Base-by-base conservation (phyloP, 2,113 vertebrate genomes). In the Mystacornis crossleyi region DNA sequence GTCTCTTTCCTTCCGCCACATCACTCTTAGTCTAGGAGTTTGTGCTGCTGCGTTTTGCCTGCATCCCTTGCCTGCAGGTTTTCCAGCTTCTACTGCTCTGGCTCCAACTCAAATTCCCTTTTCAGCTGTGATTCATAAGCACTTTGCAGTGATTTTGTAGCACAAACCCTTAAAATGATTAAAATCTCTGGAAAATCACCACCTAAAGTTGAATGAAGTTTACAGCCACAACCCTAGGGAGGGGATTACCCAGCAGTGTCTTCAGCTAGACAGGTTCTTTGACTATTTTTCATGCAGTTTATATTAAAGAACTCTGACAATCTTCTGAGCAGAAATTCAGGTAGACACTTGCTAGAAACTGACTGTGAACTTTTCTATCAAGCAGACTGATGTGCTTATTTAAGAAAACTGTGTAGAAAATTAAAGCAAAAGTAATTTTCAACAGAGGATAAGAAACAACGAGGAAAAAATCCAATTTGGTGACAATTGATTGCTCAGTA, bases 371-470 rank as follows among this genome's bases (percentile, higher is more conserved):
- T 87, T 25, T 88, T 73, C 84, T 90, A 58, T 96, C 87, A 73
- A 54, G 28, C 29, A 90, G 61, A 86, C 50, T 47, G 90, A 90
- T 92, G 57, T 28, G 4, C 45, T 90, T 77, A 58, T 61, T 88
- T 81, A 73, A 93, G 54, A 73, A 91, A 90, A 70, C 36, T 23
- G 16, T 71, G 86, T 90, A 88, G 74, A 93, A 95, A 94, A 94
- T 77, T 77, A 93, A 88, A 94, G 51, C 0, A 6, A 85, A 93
- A 82, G 29, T 80, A 62, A 86, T 80, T 94, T 93, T 90, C 3
- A 0, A 26, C 66, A 40, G 29, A 84, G 62, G 17, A 20, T 73
- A 83, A 40, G 42, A 93, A 96, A 62, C 31, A 86, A 42, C 8
- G 29, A 91, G 42, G 75, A 77, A 82, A 77, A 95, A 95, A 94